These are phyloP conservation scores for Archivesica marissinica DNA, from an alignment of 1,140 invertebrate species.

Conservation along the genomic window DNA sequence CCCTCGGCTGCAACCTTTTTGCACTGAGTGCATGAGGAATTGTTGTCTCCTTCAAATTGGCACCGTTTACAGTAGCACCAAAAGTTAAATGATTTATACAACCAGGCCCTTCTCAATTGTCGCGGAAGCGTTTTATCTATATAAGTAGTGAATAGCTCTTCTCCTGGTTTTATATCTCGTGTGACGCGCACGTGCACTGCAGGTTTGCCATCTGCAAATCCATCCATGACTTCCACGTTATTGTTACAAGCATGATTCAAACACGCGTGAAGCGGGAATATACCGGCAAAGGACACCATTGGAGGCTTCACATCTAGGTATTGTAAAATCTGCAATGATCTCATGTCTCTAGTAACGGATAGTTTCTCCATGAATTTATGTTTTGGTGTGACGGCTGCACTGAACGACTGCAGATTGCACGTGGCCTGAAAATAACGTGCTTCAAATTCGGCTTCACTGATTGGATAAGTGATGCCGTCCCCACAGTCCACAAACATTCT, in stretches of 20 bases:
- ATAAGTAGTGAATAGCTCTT: constrained; percentile 79
- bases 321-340: constrained; percentile 66
- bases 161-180: constrained; percentile 73
- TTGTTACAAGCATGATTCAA: constrained; percentile 81
- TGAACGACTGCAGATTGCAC: constrained; percentile 80
- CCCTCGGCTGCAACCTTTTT: constrained; percentile 65
- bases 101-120: constrained; percentile 77
- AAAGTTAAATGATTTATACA: constrained; percentile 81
- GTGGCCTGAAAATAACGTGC: constrained; percentile 79
- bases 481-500: constrained; percentile 74
- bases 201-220: constrained; percentile 67
- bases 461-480: constrained; percentile 70
- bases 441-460: constrained; percentile 77
- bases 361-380: constrained; percentile 76
- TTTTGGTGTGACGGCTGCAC: constrained; percentile 73
- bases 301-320: constrained; percentile 70
- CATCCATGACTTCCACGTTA: constrained; percentile 78
- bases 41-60: constrained; percentile 77
- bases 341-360: constrained; percentile 52
- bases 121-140: constrained; percentile 77
- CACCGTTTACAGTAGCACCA: constrained; percentile 81
- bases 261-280: constrained; percentile 81
- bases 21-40: constrained; percentile 76
- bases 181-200: constrained; percentile 76
- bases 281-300: constrained; percentile 73